phyloP scores from a whole-genome alignment of 2,113 vertebrate species.

The Catagonus wagneri region DNA sequence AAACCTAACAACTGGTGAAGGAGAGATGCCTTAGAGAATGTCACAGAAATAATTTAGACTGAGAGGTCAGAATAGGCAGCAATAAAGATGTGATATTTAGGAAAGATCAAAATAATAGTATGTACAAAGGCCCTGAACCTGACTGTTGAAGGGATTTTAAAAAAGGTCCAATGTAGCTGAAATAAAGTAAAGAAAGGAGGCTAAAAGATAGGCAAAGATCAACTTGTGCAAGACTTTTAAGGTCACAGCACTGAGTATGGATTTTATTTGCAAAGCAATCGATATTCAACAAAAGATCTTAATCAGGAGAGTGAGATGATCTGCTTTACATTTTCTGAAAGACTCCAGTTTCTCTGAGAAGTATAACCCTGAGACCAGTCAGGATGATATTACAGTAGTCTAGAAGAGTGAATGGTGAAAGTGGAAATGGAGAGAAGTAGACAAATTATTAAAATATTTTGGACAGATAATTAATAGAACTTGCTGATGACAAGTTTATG shows the following conservation, averaged over 20 bases:
- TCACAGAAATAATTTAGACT: neutral
- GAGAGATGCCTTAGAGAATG: neutral
- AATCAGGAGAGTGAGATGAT: neutral
- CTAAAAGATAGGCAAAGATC: neutral
- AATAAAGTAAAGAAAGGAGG: neutral
- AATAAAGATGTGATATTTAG: neutral
- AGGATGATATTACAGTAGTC: neutral
- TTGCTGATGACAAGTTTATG: neutral
- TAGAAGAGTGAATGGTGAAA: neutral
- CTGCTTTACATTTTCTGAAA: neutral
- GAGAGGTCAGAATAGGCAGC: neutral
- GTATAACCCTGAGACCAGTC: neutral
- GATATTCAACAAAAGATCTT: neutral
- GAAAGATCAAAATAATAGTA: neutral
- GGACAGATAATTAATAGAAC: neutral
- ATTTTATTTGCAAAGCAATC: constrained; percentile 41
- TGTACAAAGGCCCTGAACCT: neutral
- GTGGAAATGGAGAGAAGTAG: neutral
- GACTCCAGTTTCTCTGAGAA: neutral
- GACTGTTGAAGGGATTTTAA: neutral
- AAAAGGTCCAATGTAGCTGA: neutral
- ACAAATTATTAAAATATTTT: neutral
- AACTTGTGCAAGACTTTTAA: constrained; percentile 15
- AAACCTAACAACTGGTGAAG: neutral
- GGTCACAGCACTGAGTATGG: neutral